Conservation (phyloP, 2,797 vertebrate species). For the Parotocinclus haroldoi region DNA sequence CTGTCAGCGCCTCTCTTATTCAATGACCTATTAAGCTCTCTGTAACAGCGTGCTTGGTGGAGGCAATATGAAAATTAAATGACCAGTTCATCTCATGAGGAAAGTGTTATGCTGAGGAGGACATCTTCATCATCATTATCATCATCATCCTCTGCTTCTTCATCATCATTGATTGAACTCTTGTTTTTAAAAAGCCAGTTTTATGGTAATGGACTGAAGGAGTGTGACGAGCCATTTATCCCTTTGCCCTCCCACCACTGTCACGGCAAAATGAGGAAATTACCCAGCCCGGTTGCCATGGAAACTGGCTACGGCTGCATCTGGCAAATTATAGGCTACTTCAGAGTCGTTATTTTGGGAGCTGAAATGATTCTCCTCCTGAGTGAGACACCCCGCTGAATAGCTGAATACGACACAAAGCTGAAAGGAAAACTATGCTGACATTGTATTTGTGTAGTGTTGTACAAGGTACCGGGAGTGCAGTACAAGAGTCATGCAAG, state of each 20-base stretch:
- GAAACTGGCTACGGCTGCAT: conserved; percentile 76
- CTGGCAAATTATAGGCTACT: conserved; percentile 73
- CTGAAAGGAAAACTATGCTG: not conserved
- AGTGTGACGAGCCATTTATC: conserved; percentile 1
- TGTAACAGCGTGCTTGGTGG: conserved; percentile 16
- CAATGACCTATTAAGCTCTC: not conserved
- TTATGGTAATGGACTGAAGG: conserved; percentile 3
- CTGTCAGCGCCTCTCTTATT: no score
- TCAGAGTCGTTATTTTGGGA: conserved; percentile 46
- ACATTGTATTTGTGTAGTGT: not conserved
- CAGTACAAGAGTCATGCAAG: no score
- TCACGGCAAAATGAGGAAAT: conserved; percentile 22
- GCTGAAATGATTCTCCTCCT: conserved; percentile 24
- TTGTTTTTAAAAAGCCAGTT: not conserved
- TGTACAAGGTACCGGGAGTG: not conserved
- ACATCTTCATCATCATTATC: not conserved
- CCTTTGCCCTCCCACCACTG: conserved; percentile 1
- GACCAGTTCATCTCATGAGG: conserved; percentile 4
- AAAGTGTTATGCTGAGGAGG: not conserved
- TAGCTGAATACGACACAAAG: not conserved
- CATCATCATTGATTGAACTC: not conserved
- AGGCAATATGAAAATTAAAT: conserved; percentile 6
- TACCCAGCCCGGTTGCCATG: conserved; percentile 67
- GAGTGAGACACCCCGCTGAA: conserved; percentile 11
- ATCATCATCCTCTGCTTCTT: conserved; percentile 3